Base-by-base conservation (phyloP, 2,113 vertebrate genomes). In the Triplophysa dalaica region DNA sequence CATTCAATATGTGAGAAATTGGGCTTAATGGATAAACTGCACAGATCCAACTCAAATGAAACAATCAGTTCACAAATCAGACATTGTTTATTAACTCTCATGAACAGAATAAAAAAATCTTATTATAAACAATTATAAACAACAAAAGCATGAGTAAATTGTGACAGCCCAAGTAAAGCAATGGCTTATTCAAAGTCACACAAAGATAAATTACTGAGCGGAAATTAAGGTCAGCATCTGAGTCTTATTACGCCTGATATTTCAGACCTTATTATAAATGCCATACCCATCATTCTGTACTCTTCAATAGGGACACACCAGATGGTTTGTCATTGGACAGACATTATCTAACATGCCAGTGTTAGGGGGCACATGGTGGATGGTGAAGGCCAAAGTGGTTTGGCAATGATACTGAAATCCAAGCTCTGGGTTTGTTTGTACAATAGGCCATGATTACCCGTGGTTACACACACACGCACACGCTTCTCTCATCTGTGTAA, bases 311-410 rank as follows among this genome's bases (percentile, higher is more conserved):
- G 38, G 81, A 22, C 43, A 78, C 84, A 86, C 77, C 89, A 91
- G 88, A 90, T 88, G 89, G 89, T 86, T 86, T 74, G 3, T 86
- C 70, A 58, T 83, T 90, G 90, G 87, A 86, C 77, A 75, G 70
- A 63, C 75, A 81, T 66, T 87, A 87, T 88, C 84, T 87, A 87
- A 84, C 58, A 87, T 88, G 87, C 45, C 77, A 78, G 38, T 62
- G 63, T 70, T 61, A 64, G 64, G 26, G 65, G 83, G 85, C 88
- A 90, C 88, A 90, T 88, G 87, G 88, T 79, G 50, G 81, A 69
- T 86, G 83, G 82, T n/a, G 16, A 85, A 79, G 87, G 84, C 88
- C 83, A 86, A 64, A 86, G 78, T 87, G 83, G 81, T 72, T 86
- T 87, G 75, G 87, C 79, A 78, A 78, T 52, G 8, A 8, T 54